Conservation (phyloP, 2,888 invertebrate genomes). For the Priocnemis perturbator region DNA sequence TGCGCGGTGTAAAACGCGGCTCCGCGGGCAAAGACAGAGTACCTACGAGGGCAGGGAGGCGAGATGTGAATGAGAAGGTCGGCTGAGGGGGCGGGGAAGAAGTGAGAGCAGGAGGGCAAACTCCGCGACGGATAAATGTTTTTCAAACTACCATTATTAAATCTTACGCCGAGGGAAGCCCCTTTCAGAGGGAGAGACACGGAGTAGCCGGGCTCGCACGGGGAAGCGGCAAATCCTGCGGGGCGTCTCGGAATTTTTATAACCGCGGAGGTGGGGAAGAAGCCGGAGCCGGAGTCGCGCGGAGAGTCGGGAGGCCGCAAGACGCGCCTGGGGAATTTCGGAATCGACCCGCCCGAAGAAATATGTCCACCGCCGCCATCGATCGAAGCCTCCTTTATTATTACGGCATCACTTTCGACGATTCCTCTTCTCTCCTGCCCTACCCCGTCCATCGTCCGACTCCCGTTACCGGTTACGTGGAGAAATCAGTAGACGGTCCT, state of each 20-base stretch:
- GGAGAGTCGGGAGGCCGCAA: not conserved
- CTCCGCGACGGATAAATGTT: constrained; percentile 22
- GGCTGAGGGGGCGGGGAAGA: not conserved
- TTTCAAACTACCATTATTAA: constrained; percentile 37
- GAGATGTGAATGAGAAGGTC: not conserved
- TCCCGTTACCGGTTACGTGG: not conserved
- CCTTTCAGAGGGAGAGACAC: constrained; percentile 4
- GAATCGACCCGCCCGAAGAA: no score
- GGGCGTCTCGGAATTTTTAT: not conserved
- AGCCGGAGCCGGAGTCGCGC: not conserved
- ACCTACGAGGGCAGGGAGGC: not conserved
- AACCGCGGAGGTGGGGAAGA: not conserved
- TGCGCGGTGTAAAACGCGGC: constrained; percentile 10
- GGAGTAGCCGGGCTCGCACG: constrained; percentile 8
- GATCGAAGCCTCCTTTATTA: no score
- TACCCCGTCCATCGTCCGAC: not conserved
- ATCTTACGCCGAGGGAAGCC: constrained; percentile 1
- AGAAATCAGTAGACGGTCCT: no score
- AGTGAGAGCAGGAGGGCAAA: not conserved
- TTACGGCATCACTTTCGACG: no score
- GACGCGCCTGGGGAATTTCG: no score
- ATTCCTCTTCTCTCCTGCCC: no score
- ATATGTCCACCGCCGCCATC: not conserved
- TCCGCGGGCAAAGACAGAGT: constrained; percentile 17
- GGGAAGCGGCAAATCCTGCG: not conserved